Percentiles rank a stretch among this genome's conserved stretches.
phyloP scores from a whole-genome alignment of 2,113 vertebrate species.

The Pseudorectes ferrugineus region DNA sequence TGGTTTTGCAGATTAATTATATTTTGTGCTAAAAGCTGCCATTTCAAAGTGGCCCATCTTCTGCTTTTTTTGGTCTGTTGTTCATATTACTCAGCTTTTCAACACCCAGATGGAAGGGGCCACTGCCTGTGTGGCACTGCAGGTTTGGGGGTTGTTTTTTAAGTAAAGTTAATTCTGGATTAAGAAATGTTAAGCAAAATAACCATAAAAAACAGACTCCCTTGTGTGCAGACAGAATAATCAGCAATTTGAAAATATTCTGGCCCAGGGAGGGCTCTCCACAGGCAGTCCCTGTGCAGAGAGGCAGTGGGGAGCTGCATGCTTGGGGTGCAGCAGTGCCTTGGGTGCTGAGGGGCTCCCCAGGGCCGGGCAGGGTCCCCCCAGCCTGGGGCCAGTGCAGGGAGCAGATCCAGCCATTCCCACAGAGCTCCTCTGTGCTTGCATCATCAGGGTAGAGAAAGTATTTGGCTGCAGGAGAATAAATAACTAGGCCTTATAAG shows the following conservation, averaged over 20 bases:
- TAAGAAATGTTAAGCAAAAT: not conserved
- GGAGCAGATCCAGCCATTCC: not conserved
- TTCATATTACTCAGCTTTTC: not conserved
- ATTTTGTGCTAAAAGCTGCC: not conserved
- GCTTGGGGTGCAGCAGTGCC: not conserved
- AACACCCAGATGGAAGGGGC: not conserved
- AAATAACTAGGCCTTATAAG: conserved; percentile 54
- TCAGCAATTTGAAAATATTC: not conserved
- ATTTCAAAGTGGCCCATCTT: not conserved
- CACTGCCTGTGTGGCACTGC: not conserved
- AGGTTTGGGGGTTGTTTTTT: not conserved
- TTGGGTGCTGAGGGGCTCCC: not conserved
- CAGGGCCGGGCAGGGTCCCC: not conserved
- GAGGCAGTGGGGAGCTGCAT: not conserved
- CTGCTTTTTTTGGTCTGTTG: not conserved
- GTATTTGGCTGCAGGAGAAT: conserved; percentile 37
- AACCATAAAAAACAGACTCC: not conserved
- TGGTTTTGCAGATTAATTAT: not conserved
- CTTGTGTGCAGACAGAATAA: not conserved
- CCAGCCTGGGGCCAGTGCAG: not conserved
- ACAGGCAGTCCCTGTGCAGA: not conserved
- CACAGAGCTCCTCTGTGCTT: not conserved
- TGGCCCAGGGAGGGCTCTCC: not conserved
- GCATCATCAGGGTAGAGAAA: not conserved
- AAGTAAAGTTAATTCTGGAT: not conserved